A percentile compares a stretch with the other conserved stretches of the same genome.
Conservation (phyloP, 2,797 vertebrate genomes). For the Chrysocyon brachyurus region DNA sequence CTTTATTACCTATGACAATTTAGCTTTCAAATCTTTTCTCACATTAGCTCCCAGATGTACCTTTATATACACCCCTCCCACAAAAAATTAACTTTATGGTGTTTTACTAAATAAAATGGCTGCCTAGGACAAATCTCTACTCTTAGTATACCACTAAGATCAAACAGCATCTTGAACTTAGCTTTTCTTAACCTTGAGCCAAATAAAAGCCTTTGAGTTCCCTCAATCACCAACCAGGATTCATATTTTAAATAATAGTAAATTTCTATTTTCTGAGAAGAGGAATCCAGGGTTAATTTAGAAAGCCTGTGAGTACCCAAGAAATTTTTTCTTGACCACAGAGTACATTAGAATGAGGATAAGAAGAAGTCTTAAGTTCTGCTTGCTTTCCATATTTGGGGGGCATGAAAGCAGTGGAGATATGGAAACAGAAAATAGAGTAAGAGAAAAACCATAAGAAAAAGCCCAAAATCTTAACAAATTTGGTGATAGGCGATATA, state of each 20-base stretch:
- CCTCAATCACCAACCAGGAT: background rate
- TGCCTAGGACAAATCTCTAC: background rate
- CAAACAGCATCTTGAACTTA: background rate
- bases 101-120: constrained; percentile 40
- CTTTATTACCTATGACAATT: background rate
- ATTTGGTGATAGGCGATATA: background rate
- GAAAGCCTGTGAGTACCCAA: background rate
- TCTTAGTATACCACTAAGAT: background rate
- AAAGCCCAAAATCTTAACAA: background rate
- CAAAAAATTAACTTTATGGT: background rate
- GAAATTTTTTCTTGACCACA: background rate
- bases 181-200: background rate
- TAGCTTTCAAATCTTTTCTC: background rate
- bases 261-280: background rate
- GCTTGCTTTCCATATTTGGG: background rate
- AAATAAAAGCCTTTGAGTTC: background rate
- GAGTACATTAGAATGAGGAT: background rate
- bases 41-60: background rate
- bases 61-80: background rate
- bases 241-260: background rate
- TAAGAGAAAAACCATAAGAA: background rate
- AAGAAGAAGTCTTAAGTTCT: background rate
- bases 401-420: background rate
- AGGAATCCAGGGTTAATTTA: background rate
- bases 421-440: background rate